phyloP scores from a whole-genome alignment of 2,888 invertebrate species.

The Thymelicus lineola region DNA sequence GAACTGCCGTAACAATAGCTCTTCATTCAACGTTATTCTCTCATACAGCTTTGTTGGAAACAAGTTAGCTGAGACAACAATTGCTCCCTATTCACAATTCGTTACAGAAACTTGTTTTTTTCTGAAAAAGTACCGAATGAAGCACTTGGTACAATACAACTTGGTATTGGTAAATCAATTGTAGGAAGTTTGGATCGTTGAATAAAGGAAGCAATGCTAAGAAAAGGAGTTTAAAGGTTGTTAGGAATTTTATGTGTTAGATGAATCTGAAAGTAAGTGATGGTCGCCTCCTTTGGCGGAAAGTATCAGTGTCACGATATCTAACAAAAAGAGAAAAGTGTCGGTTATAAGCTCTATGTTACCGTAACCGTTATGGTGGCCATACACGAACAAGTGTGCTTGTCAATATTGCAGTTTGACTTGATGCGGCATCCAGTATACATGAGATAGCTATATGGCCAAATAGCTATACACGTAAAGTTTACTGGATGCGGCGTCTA shows the following conservation, averaged over 20 bases:
- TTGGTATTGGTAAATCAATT: slow-evolving; percentile 17
- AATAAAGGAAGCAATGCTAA: neutral
- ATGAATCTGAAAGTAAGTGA: no score
- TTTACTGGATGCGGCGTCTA: no score
- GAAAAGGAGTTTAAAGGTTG: neutral
- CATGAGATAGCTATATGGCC: no score
- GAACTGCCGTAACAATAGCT: slow-evolving; percentile 44
- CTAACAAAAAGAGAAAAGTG: no score
- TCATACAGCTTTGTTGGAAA: slow-evolving; percentile 39
- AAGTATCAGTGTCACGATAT: no score
- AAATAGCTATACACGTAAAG: no score
- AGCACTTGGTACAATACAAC: slow-evolving; percentile 21
- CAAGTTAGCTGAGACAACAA: slow-evolving; percentile 48
- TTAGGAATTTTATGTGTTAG: neutral
- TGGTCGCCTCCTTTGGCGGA: no score
- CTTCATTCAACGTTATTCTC: slow-evolving; percentile 43
- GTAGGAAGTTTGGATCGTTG: neutral
- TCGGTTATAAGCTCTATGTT: no score
- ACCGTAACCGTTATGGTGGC: no score
- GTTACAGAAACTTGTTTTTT: slow-evolving; percentile 35
- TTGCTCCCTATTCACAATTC: slow-evolving; percentile 40
- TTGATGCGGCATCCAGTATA: no score
- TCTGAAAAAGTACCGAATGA: slow-evolving; percentile 19
- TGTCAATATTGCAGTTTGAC: no score
- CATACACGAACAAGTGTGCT: no score